phyloP scores from a whole-genome alignment of 2,888 invertebrate genomes.

The Anthrax anthrax region DNA sequence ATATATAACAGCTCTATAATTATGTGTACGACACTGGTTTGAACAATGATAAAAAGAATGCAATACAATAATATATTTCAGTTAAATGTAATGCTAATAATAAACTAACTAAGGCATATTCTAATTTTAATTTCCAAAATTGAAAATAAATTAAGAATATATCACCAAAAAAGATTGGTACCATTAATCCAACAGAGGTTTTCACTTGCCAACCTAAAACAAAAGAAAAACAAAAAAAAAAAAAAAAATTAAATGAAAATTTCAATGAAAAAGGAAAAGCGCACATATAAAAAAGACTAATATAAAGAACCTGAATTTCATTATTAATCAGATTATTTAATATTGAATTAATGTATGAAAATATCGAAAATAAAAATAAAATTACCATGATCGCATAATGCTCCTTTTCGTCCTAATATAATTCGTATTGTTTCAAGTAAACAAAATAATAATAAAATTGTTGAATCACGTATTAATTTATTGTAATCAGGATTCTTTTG shows the following conservation, averaged over 20 bases:
- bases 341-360: too few relatives aligned
- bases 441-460: conserved; percentile 60
- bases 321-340: too few relatives aligned
- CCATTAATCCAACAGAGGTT: conserved; percentile 63
- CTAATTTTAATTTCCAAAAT: conserved; percentile 71
- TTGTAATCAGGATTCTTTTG: conserved; percentile 43
- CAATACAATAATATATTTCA: conserved; percentile 36
- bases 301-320: too few relatives aligned
- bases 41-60: conserved; percentile 50
- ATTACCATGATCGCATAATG: conserved; percentile 28
- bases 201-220: conserved; percentile 62
- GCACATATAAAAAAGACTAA: too few relatives aligned
- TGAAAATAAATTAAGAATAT: conserved; percentile 81
- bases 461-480: conserved; percentile 56
- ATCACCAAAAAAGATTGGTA: conserved; percentile 70
- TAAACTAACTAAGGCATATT: conserved; percentile 76
- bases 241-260: too few relatives aligned
- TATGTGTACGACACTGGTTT: conserved; percentile 43
- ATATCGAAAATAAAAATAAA: too few relatives aligned
- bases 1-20: too few relatives aligned
- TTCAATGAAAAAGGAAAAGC: too few relatives aligned
- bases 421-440: conserved; percentile 70
- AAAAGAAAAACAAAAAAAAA: not conserved
- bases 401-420: conserved; percentile 67
- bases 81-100: conserved; percentile 68